These are phyloP conservation scores for Charaxes varanes DNA, from an alignment of 1,140 invertebrate genomes.

Conservation along the genomic window DNA sequence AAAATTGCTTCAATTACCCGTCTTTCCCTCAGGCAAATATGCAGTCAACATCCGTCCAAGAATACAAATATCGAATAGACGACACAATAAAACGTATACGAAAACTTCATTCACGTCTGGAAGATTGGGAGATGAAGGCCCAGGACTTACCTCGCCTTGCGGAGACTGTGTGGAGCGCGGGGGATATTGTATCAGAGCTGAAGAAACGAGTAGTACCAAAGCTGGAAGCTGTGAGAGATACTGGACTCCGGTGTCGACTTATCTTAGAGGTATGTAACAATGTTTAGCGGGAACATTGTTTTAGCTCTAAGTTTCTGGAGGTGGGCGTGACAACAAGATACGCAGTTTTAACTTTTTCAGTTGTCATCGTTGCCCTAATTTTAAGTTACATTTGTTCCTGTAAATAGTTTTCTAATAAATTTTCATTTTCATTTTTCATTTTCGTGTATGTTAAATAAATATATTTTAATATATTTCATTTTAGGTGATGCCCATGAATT, in stretches of 20 bases:
- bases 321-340: no score
- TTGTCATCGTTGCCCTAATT: no score
- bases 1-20: background rate
- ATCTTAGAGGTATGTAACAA: constrained; percentile 39
- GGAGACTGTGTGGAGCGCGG: constrained; percentile 58
- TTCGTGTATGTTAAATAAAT: no score
- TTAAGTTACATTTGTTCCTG: no score
- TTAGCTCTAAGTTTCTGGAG: no score
- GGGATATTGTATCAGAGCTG: constrained; percentile 55
- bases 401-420: no score
- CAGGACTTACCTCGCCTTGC: constrained; percentile 44
- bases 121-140: constrained; percentile 61
- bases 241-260: constrained; percentile 38
- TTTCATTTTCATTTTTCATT: no score
- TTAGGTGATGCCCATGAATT: no score
- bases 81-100: constrained; percentile 53
- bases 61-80: constrained; percentile 63
- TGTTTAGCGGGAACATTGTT: no score
- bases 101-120: constrained; percentile 49
- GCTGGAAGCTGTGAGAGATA: constrained; percentile 32
- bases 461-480: no score
- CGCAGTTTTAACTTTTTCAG: no score
- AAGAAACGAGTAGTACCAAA: constrained; percentile 31
- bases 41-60: constrained; percentile 58
- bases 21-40: constrained; percentile 43